phyloP scores from a whole-genome alignment of 2,797 vertebrate species.

The Mergus octosetaceus region DNA sequence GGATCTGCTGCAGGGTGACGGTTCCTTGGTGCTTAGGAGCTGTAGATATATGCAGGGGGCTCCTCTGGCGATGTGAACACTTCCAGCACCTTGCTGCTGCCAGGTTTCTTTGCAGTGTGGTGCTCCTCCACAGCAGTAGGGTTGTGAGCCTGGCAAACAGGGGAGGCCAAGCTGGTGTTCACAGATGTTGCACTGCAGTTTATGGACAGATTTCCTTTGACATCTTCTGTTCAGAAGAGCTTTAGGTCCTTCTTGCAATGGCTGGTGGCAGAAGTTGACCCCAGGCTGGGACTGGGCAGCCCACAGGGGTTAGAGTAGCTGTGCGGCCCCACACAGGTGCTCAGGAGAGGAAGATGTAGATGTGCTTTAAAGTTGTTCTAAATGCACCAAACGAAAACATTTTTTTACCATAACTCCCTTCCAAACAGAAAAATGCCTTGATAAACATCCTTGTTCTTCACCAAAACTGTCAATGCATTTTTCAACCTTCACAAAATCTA shows the following conservation, averaged over 20 bases:
- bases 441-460: not conserved
- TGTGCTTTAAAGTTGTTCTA: not conserved
- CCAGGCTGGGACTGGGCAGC: not conserved
- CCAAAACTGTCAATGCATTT: not conserved
- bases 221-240: not conserved
- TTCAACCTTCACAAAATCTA: not conserved
- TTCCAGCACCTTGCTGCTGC: too few species aligned
- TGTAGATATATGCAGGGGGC: rapidly evolving
- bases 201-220: not conserved
- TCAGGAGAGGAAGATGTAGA: not conserved
- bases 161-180: not conserved
- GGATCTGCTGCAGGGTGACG: not conserved
- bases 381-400: rapidly evolving
- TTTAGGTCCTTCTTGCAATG: not conserved
- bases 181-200: not conserved
- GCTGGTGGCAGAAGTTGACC: not conserved
- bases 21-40: not conserved
- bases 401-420: not conserved
- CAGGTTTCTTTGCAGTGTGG: not conserved
- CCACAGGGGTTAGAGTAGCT: not conserved
- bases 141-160: not conserved
- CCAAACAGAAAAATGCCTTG: not conserved
- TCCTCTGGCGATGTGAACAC: not conserved
- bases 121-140: rapidly evolving
- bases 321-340: rapidly evolving